phyloP scores from a whole-genome alignment of 2,797 vertebrate genomes.

The Pseudochirops corinnae region DNA sequence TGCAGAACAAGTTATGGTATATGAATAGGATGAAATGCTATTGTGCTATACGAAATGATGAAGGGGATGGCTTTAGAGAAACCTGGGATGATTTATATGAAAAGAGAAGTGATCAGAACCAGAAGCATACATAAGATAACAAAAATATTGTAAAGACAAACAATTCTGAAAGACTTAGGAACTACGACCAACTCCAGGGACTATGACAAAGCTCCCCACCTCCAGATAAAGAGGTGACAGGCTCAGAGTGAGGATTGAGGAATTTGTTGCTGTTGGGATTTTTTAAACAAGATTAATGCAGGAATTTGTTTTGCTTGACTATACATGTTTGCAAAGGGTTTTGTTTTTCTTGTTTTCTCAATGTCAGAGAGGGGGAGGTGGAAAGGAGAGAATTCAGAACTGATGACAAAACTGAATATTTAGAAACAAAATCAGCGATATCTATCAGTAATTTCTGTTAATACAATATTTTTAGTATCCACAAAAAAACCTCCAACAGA shows the following conservation, averaged over 20 bases:
- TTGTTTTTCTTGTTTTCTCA: background rate
- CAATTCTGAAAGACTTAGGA: background rate
- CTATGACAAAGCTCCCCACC: background rate
- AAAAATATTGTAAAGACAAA: background rate
- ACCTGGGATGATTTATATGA: background rate
- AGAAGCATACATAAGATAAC: background rate
- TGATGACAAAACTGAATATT: background rate
- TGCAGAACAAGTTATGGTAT: background rate
- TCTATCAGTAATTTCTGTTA: background rate
- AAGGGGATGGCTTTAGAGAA: background rate
- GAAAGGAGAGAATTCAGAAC: background rate
- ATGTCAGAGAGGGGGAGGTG: background rate
- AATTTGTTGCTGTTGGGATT: background rate
- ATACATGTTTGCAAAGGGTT: background rate
- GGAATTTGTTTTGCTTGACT: background rate
- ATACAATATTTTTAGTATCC: background rate
- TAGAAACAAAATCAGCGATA: background rate
- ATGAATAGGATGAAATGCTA: background rate
- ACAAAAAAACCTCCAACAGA: background rate
- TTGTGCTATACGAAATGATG: background rate
- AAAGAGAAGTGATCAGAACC: background rate
- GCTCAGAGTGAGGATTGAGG: background rate
- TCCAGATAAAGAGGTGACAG: background rate
- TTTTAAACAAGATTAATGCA: background rate
- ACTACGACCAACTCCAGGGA: background rate